These are phyloP conservation scores for Danionella cerebrum DNA, from an alignment of 2,113 vertebrate species.

Conservation along the genomic window DNA sequence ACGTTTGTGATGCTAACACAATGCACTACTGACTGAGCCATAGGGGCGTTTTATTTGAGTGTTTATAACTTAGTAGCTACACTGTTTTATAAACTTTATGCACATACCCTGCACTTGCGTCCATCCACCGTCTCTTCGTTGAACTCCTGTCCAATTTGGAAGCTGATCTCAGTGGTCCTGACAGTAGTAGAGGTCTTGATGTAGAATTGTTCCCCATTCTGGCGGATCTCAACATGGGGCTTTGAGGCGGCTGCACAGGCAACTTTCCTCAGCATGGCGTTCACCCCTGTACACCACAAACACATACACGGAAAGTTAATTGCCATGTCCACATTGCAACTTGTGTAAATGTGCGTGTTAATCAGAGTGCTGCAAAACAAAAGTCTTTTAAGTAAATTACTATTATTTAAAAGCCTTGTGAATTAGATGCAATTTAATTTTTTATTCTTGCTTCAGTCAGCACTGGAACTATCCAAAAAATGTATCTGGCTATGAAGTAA, in stretches of 20 bases:
- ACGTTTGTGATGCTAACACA: too few species aligned
- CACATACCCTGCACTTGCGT: conserved; percentile 93
- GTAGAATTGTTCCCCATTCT: conserved; percentile 90
- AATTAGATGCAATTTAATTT: too few species aligned
- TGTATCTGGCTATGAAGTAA: neutral
- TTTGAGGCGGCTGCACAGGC: conserved; percentile 88
- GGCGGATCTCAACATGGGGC: conserved; percentile 90
- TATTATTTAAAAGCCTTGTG: neutral
- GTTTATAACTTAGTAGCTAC: too few species aligned
- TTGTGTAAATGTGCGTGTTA: neutral
- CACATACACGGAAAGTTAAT: neutral
- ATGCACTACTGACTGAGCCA: too few species aligned
- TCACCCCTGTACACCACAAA: conserved; percentile 73
- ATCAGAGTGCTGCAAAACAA: neutral
- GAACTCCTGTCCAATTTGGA: conserved; percentile 86
- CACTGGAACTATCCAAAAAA: neutral
- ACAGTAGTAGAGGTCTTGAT: conserved; percentile 95
- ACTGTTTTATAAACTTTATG: too few species aligned
- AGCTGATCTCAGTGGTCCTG: conserved; percentile 93
- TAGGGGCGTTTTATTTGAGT: too few species aligned
- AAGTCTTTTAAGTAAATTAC: neutral
- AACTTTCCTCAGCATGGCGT: conserved; percentile 89
- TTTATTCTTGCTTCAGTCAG: too few species aligned
- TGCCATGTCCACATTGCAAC: neutral
- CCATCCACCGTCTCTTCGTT: conserved; percentile 95